Evolutionary conservation across 2,797 vertebrate species (phyloP).

Genomic region (Myoxocephalus aenaeus): DNA sequence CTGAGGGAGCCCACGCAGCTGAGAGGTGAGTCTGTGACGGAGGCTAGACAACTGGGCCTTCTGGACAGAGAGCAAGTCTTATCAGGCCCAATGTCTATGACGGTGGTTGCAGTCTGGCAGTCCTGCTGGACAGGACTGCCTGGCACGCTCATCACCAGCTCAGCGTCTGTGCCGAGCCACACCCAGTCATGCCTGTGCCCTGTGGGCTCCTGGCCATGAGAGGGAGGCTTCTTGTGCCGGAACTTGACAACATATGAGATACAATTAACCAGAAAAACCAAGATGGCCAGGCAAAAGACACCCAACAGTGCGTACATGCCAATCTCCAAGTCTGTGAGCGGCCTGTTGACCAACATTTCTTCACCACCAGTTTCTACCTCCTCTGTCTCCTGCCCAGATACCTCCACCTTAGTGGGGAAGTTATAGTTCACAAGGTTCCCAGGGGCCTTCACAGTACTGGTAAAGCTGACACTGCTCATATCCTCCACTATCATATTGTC

Average conservation of each 20-base stretch:
- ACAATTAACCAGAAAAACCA: conserved; percentile 95
- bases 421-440: conserved; percentile 86
- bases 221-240: conserved; percentile 88
- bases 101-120: conserved; percentile 83
- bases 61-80: conserved; percentile 86
- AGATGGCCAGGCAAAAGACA: conserved; percentile 94
- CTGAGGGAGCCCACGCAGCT: conserved; percentile 74
- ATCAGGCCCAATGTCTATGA: conserved; percentile 88
- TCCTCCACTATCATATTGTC: conserved; percentile 73
- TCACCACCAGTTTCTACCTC: conserved; percentile 74
- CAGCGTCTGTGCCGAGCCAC: conserved; percentile 91
- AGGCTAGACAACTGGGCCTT: conserved; percentile 76
- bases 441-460: conserved; percentile 81
- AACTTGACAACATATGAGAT: conserved; percentile 90
- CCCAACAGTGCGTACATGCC: conserved; percentile 95
- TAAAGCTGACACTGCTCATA: conserved; percentile 65
- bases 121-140: conserved; percentile 87
- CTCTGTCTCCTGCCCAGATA: conserved; percentile 71
- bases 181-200: conserved; percentile 95
- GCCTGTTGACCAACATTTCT: conserved; percentile 77
- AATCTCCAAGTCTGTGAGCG: conserved; percentile 93
- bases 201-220: conserved; percentile 88
- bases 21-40: conserved; percentile 79
- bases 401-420: conserved; percentile 85
- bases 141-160: conserved; percentile 88